Conservation (phyloP, 2,888 invertebrate genomes). For the Dioctria rufipes region DNA sequence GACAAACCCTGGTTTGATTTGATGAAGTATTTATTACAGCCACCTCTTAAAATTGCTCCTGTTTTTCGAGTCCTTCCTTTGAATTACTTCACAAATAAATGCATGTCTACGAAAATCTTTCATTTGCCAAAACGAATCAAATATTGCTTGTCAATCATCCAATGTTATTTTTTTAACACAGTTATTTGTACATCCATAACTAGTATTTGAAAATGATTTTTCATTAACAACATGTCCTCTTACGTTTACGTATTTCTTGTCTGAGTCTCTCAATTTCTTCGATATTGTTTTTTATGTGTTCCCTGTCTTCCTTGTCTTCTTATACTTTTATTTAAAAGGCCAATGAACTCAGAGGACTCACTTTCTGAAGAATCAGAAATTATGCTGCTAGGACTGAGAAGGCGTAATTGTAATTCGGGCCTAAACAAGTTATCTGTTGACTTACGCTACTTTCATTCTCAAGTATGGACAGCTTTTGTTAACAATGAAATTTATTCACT, state of each 20-base stretch:
- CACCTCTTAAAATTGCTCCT: background rate
- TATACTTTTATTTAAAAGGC: background rate
- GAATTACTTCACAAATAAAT: background rate
- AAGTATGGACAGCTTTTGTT: too few species aligned
- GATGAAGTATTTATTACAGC: conserved; percentile 2
- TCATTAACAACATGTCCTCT: background rate
- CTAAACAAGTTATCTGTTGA: too few species aligned
- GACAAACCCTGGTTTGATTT: conserved; percentile 5
- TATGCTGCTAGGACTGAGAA: too few species aligned
- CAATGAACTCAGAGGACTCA: too few species aligned
- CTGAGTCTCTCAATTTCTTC: conserved; percentile 7
- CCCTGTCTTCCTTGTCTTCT: background rate
- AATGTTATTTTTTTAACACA: background rate
- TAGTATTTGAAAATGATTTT: background rate
- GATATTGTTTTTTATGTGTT: conserved; percentile 13
- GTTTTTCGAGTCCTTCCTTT: background rate
- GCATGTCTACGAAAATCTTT: background rate
- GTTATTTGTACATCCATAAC: background rate
- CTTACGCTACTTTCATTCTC: too few species aligned
- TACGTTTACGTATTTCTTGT: background rate
- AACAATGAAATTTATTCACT: too few species aligned
- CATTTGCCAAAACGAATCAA: conserved; percentile 5
- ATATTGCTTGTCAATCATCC: conserved; percentile 1
- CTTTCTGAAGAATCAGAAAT: too few species aligned
- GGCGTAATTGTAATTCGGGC: too few species aligned